Percentiles rank a stretch among this genome's conserved stretches.
Conservation (phyloP, 2,888 invertebrate species). For the Laothoe populi region DNA sequence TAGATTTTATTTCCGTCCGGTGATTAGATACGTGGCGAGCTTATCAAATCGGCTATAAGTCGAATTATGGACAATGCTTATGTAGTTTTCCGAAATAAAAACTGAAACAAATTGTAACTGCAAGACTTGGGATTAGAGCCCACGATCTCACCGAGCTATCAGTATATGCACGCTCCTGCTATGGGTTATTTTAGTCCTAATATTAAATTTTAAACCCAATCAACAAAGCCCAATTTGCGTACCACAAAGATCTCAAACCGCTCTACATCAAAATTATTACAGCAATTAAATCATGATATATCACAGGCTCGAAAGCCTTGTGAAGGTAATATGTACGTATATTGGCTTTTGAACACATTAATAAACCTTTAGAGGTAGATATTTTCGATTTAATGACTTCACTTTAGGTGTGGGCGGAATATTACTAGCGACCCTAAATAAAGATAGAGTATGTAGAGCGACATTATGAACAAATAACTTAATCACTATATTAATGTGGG, state of each 20-base stretch:
- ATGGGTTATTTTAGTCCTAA: not conserved
- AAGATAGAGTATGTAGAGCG: not conserved
- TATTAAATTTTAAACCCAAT: constrained; percentile 7
- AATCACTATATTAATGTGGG: constrained; percentile 10
- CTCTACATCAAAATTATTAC: constrained; percentile 12
- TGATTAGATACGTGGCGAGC: no score
- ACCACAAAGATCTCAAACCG: not conserved
- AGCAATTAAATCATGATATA: constrained; percentile 2
- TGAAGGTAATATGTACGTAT: constrained; percentile 9
- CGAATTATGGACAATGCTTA: no score
- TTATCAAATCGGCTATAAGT: no score
- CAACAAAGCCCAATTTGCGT: not conserved
- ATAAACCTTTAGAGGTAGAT: constrained; percentile 16
- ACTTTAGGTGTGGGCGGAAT: not conserved
- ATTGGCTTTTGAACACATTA: constrained; percentile 16
- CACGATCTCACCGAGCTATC: not conserved
- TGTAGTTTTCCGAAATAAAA: no score
- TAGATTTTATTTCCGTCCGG: no score
- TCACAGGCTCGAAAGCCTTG: constrained; percentile 1
- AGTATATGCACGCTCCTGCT: not conserved
- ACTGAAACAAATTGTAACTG: no score
- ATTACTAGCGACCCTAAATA: no score
- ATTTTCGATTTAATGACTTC: constrained; percentile 10
- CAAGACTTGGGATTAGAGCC: no score
- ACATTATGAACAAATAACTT: constrained; percentile 7